These are phyloP conservation scores for Coturnix japonica DNA, from an alignment of 2,113 vertebrate genomes.

Conservation along the genomic window DNA sequence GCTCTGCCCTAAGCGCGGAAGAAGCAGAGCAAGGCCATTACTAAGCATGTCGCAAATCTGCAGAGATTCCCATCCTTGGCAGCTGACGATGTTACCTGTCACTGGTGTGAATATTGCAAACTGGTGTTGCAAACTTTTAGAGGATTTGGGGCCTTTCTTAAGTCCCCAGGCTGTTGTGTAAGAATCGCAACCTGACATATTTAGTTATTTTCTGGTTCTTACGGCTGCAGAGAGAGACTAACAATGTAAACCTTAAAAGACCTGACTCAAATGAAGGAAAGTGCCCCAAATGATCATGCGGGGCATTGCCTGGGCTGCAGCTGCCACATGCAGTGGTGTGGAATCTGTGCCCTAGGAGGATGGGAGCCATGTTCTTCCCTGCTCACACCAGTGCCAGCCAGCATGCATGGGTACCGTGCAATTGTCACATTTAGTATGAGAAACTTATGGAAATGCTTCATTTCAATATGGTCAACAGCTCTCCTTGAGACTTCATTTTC, in stretches of 20 bases:
- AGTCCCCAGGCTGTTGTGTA: neutral
- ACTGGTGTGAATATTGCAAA: neutral
- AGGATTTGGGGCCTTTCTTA: neutral
- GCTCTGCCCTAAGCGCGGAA: neutral
- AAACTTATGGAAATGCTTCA: neutral
- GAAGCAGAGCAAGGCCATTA: conserved; percentile 21
- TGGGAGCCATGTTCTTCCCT: neutral
- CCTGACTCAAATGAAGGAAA: neutral
- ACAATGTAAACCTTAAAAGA: neutral
- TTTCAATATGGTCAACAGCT: neutral
- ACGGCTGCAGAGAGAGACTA: neutral
- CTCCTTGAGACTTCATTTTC: neutral
- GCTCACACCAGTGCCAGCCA: neutral
- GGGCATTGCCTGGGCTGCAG: neutral
- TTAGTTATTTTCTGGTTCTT: neutral
- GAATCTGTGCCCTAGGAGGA: neutral
- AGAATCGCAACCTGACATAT: neutral
- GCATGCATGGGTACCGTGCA: neutral
- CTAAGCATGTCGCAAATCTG: neutral
- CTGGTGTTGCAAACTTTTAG: neutral
- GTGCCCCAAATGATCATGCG: neutral
- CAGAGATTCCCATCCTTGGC: neutral
- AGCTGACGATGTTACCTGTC: neutral
- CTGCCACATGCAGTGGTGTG: neutral
- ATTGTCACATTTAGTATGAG: neutral